phyloP scores from a whole-genome alignment of 2,797 vertebrate species.

The Typhlichthys eigenmanni region DNA sequence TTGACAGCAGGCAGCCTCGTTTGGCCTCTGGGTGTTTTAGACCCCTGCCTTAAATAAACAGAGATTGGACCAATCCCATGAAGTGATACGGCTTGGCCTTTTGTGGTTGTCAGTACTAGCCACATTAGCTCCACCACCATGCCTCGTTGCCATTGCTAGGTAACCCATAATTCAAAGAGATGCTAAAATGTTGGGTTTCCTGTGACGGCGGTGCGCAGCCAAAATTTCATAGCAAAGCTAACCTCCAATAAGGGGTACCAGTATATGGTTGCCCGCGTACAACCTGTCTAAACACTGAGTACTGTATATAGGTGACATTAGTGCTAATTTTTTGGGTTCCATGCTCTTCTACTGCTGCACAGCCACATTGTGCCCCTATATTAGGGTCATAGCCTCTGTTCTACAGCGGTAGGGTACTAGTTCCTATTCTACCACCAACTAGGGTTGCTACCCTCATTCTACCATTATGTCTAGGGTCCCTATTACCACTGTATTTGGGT shows the following conservation, averaged over 20 bases:
- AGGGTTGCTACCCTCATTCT: slow-evolving; percentile 1
- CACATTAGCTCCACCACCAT: neutral
- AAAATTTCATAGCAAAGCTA: neutral
- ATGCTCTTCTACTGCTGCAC: too few species aligned
- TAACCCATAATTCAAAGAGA: neutral
- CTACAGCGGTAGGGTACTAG: slow-evolving; percentile 6
- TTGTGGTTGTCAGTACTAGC: neutral
- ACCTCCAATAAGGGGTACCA: neutral
- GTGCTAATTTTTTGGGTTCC: neutral
- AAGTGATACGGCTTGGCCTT: neutral
- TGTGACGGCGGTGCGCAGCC: neutral
- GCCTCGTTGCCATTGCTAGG: neutral
- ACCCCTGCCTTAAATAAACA: too few species aligned
- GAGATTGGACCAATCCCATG: neutral
- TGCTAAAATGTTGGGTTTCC: neutral
- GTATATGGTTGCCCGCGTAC: neutral
- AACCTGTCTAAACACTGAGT: neutral
- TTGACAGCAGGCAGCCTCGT: too few species aligned
- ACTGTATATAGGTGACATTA: neutral
- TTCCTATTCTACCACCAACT: neutral
- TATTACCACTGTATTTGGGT: neutral
- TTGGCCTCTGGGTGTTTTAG: too few species aligned
- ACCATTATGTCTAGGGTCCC: neutral
- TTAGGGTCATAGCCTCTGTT: neutral
- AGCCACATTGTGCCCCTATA: neutral